Base-by-base conservation (phyloP, 2,113 vertebrate genomes). In the Tympanuchus pallidicinctus region DNA sequence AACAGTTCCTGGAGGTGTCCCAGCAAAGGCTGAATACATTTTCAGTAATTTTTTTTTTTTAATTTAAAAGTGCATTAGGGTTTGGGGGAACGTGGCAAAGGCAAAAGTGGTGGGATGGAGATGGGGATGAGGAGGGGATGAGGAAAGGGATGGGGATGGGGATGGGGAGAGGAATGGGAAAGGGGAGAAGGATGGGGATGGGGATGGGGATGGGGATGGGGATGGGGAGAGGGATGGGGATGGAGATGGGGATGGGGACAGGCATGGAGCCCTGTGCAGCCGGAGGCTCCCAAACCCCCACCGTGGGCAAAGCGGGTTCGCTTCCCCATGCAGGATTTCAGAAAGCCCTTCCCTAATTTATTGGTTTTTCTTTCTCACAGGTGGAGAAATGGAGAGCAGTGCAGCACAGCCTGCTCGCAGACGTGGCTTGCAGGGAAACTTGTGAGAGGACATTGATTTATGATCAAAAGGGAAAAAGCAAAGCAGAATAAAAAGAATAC, bases 401-500 rank as follows among this genome's bases (percentile, higher is more conserved):
- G 19, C 56, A 8, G 61, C 1, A 34, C 72, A 24, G 83, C 50
- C 78, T 64, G 65, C 84, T 82, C 36, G 64, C 13, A 9, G 54
- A 42, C 50, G 40, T 0, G 3, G 22, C 86, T 88, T 52, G 90
- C 64, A 2, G 3, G 86, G 92, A 28, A 69, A 32, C 73, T 10
- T 0, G 50, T 7, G 38, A 73, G 85, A 92, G 92, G 92, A 76
- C 95, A 93, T 88, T 96, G 97, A 97, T 96, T 95, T 92, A 95
- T 96, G 94, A 97, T 97, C 95, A 96, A 96, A 97, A 89, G 82
- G 67, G 27, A 63, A 74, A 78, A 81, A 40, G 92, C 87, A 36
- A 45, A 92, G 96, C 85, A 96, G 96, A 96, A 96, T 93, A 94
- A 96, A 97, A 97, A 92, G 94, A 97, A 96, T 95, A 93, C 50